Evolutionary conservation across 2,113 vertebrate genomes (phyloP).

Genomic region (Marmota flaviventris): DNA sequence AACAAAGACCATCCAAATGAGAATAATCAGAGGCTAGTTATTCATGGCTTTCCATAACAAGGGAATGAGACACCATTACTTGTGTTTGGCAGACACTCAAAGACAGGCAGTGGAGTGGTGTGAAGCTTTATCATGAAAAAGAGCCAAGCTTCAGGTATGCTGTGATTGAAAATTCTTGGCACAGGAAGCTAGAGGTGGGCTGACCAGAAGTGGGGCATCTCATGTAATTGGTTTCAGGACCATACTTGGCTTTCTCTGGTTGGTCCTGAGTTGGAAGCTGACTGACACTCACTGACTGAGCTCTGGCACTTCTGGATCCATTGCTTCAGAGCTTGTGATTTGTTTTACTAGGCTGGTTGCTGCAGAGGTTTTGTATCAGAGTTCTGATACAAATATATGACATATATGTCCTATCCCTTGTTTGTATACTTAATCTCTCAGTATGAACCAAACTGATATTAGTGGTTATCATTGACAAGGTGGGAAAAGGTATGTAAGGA

Average conservation of each 20-base stretch:
- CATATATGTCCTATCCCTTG: neutral
- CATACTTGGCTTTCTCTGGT: neutral
- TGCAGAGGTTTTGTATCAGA: neutral
- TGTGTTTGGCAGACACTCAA: neutral
- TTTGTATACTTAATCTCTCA: neutral
- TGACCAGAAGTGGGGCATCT: neutral
- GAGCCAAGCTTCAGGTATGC: neutral
- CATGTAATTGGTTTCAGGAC: neutral
- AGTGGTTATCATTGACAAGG: neutral
- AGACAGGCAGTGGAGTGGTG: neutral
- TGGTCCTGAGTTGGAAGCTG: constrained; percentile 13
- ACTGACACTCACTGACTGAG: neutral
- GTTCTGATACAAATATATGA: neutral
- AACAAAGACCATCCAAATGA: constrained; percentile 4
- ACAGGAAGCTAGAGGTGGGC: neutral
- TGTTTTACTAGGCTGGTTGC: neutral
- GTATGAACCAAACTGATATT: neutral
- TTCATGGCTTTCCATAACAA: neutral
- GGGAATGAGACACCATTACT: neutral
- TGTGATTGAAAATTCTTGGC: neutral
- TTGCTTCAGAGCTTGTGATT: neutral
- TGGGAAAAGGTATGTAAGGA: neutral
- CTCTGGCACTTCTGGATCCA: neutral
- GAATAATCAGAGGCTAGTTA: constrained; percentile 7
- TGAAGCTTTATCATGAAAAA: neutral